These are phyloP conservation scores for Brachionus angularis DNA, from an alignment of 1,140 invertebrate genomes.

Conservation along the genomic window DNA sequence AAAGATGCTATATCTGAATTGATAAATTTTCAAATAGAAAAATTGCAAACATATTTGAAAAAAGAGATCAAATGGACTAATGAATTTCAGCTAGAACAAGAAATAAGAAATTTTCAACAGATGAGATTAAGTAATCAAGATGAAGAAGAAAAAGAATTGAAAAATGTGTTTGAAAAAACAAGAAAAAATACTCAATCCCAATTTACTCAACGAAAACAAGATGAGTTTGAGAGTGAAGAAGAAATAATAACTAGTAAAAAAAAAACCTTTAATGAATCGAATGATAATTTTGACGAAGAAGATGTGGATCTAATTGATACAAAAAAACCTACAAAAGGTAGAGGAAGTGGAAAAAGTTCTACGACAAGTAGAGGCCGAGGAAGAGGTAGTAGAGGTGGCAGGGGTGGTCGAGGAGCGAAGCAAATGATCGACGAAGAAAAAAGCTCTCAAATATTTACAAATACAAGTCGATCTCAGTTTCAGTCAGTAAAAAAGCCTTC, in stretches of 20 bases:
- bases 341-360: not conserved
- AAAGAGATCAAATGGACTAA: conserved; percentile 27
- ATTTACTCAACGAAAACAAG: not conserved
- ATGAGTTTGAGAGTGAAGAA: not conserved
- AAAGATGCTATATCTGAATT: conserved; percentile 36
- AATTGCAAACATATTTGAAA: conserved; percentile 31
- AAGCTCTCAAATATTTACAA: too few species aligned
- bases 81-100: conserved; percentile 33
- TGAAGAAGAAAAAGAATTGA: conserved; percentile 12
- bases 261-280: not conserved
- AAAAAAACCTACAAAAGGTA: not conserved
- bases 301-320: not conserved
- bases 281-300: not conserved
- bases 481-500: too few species aligned
- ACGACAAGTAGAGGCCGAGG: not conserved
- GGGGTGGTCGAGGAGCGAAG: conserved; percentile 13
- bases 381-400: not conserved
- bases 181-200: conserved; percentile 34
- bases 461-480: too few species aligned
- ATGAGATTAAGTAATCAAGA: not conserved
- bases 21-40: conserved; percentile 33
- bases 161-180: conserved; percentile 10
- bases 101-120: conserved; percentile 30
- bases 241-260: not conserved
- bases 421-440: not conserved